Base-by-base conservation (phyloP, 1,140 invertebrate species). In the Batillaria attramentaria region DNA sequence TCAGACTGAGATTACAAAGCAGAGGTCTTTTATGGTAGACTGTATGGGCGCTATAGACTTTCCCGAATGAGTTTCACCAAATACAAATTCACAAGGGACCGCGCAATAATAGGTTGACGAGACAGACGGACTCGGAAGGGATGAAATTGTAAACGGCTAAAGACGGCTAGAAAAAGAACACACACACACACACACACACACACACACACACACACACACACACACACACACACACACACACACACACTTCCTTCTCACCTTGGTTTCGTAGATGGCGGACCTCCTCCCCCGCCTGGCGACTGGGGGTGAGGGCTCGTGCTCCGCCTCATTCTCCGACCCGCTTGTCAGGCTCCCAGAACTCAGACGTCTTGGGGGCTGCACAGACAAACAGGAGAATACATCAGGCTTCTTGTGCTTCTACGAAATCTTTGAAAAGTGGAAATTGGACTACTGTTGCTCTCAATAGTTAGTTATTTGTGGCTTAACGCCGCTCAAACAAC, bases 251-350 rank as follows among this genome's bases (percentile, higher is more conserved):
- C 57, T 16, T 77, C 79, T 74, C 84, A 89, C 88, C 87, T 89
- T 90, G 28, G 88, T 88, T 57, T 89, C 89, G 60, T 88, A 88
- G 33, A 90, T 90, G 18, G 89, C 89, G 6, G 89, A 78, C 43
- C 89, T 60, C 16, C 89, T 79, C 8, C 89, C 88, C 68, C 89
- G 78, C 68, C 89, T 81, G 0, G 84, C 84, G 13, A 88, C 79
- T 16, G 88, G 86, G 10, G 88, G 86, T 2, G 87, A 83, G 0
- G 86, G 87, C 79, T 90, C 89, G 39, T 78, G 78, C 35, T 88
- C 88, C 66, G 81, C 85, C 41, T 89, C 89, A 46, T 77, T 78
- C 31, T 89, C 88, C 13, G 89, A 89, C 18, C 84, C 86, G 62
- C 87, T 88, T 0, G 84, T 84, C 50, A 86, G 77, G 33, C 84